These are phyloP conservation scores for Heterocephalus glaber DNA, from an alignment of 2,113 vertebrate genomes.

Conservation along the genomic window DNA sequence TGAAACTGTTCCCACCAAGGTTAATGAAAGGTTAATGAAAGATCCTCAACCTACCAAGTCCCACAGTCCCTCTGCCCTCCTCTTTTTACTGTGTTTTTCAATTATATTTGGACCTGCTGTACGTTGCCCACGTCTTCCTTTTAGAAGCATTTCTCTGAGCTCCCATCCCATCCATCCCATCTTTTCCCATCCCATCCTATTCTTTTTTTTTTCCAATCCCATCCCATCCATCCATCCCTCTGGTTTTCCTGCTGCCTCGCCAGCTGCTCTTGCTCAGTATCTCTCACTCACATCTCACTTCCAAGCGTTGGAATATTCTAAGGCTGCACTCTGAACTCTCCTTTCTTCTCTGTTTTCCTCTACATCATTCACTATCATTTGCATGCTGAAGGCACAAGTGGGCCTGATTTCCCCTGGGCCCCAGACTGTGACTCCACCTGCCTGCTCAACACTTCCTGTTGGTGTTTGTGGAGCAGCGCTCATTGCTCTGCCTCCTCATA, in stretches of 20 bases:
- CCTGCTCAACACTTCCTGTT: neutral
- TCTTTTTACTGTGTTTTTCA: neutral
- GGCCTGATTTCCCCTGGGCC: neutral
- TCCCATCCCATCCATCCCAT: neutral
- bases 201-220: no score
- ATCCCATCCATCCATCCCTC: neutral
- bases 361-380: neutral
- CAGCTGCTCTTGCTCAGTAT: neutral
- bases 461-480: neutral
- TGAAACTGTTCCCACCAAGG: neutral
- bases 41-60: no score
- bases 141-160: neutral
- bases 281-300: neutral
- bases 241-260: neutral
- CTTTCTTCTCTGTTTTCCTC: neutral
- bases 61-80: rapidly evolving
- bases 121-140: neutral
- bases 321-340: neutral
- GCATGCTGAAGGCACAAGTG: neutral
- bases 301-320: neutral
- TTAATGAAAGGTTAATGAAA: neutral
- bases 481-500: neutral
- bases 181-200: neutral
- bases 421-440: neutral
- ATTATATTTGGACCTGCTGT: neutral